These are phyloP conservation scores for Ornithoptera priamus DNA, from an alignment of 2,888 invertebrate genomes.

Conservation along the genomic window DNA sequence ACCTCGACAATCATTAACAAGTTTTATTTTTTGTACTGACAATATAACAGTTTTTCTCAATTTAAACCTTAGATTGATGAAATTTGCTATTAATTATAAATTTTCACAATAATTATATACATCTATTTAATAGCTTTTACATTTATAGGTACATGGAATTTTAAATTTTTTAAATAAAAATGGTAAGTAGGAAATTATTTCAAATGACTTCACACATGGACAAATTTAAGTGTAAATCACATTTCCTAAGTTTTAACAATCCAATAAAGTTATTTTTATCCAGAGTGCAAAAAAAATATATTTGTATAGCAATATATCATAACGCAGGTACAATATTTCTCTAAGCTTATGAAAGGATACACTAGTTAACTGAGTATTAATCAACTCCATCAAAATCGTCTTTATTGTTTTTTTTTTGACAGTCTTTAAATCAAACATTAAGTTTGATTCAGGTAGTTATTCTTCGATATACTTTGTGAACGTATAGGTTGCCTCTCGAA, in stretches of 20 bases:
- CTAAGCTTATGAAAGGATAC: slow-evolving; percentile 34
- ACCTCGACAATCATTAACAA: slow-evolving; percentile 22
- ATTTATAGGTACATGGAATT: not conserved
- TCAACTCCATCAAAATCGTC: slow-evolving; percentile 25
- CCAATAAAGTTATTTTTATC: not conserved
- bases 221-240: slow-evolving; percentile 1
- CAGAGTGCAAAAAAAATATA: not conserved
- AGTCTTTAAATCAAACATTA: slow-evolving; percentile 24
- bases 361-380: slow-evolving; percentile 38
- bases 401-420: slow-evolving; percentile 16
- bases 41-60: not conserved
- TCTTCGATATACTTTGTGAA: slow-evolving; percentile 48
- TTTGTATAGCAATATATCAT: slow-evolving; percentile 33
- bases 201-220: not conserved
- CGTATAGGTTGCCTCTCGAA: slow-evolving; percentile 48
- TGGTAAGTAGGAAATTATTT: slow-evolving; percentile 19
- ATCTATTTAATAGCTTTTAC: slow-evolving; percentile 3
- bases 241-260: not conserved
- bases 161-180: slow-evolving; percentile 4
- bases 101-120: slow-evolving; percentile 2
- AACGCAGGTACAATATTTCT: slow-evolving; percentile 19
- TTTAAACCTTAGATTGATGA: not conserved
- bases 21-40: slow-evolving; percentile 2
- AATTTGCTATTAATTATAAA: not conserved
- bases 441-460: slow-evolving; percentile 41